These are phyloP conservation scores for Chionoecetes opilio DNA, from an alignment of 1,140 invertebrate genomes.

Conservation along the genomic window DNA sequence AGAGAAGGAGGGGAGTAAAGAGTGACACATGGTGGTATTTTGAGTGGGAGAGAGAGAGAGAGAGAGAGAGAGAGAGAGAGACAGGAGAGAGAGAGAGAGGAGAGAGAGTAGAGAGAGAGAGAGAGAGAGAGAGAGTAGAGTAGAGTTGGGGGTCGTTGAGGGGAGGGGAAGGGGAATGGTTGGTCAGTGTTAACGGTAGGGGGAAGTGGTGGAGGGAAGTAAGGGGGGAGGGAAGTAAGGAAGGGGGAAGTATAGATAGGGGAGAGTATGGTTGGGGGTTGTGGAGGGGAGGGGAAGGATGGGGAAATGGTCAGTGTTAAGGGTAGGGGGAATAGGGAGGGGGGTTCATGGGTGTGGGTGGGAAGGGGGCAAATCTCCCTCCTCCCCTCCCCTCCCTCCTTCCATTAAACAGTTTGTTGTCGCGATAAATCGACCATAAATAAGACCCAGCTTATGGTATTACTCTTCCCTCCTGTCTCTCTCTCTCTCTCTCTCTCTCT, in stretches of 20 bases:
- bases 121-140: background rate
- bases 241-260: no score
- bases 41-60: background rate
- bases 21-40: no score
- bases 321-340: no score
- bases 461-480: background rate
- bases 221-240: no score
- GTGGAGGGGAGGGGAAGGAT: no score
- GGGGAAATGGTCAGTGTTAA: no score
- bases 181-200: no score
- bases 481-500: background rate
- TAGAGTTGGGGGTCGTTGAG: background rate
- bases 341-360: no score
- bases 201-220: background rate
- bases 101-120: background rate
- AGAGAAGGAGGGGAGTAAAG: no score
- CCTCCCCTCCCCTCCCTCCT: background rate
- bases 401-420: conserved; percentile 25
- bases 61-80: background rate
- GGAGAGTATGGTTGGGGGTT: no score
- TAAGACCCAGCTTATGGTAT: conserved; percentile 32
- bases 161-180: background rate
- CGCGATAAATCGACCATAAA: conserved; percentile 29
- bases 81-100: background rate
- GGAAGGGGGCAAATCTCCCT: background rate